These are phyloP conservation scores for Cosmorhoe ocellata DNA, from an alignment of 2,888 invertebrate species.

Conservation along the genomic window DNA sequence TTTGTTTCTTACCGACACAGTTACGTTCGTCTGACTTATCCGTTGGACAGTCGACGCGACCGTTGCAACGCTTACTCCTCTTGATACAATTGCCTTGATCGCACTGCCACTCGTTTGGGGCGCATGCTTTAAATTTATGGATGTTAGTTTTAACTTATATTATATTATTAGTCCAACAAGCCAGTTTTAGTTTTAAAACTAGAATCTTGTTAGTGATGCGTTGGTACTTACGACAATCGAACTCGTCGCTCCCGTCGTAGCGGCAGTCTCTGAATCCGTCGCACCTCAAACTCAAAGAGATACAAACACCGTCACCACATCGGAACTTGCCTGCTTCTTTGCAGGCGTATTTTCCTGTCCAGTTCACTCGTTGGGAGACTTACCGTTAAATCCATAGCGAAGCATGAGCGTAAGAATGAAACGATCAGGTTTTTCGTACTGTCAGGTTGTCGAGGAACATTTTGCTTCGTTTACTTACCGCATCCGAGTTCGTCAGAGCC, in stretches of 20 bases:
- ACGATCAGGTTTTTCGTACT: not conserved
- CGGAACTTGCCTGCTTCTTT: slow-evolving; percentile 83
- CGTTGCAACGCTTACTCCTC: slow-evolving; percentile 84
- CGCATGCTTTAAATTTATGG: slow-evolving; percentile 79
- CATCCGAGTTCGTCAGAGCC: slow-evolving; percentile 85
- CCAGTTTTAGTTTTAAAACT: slow-evolving; percentile 10
- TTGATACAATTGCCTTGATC: slow-evolving; percentile 86
- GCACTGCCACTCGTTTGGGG: slow-evolving; percentile 88
- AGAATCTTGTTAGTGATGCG: slow-evolving; percentile 15
- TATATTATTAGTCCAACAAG: slow-evolving; percentile 30
- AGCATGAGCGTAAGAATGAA: slow-evolving; percentile 50
- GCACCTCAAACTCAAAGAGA: slow-evolving; percentile 86
- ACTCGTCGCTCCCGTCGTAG: slow-evolving; percentile 84
- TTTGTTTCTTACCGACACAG: slow-evolving; percentile 84
- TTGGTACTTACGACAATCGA: slow-evolving; percentile 83
- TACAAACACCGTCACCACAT: slow-evolving; percentile 89
- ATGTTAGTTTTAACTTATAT: slow-evolving; percentile 34
- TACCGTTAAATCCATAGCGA: slow-evolving; percentile 53
- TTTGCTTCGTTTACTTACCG: slow-evolving; percentile 46
- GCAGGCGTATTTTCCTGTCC: slow-evolving; percentile 67
- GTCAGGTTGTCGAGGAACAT: not conserved
- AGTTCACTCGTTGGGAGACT: slow-evolving; percentile 56
- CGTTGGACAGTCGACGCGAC: slow-evolving; percentile 86
- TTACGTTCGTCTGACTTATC: slow-evolving; percentile 89
- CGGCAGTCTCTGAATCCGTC: slow-evolving; percentile 89